phyloP scores from a whole-genome alignment of 1,140 invertebrate species.

The Aphaenogaster rudis region DNA sequence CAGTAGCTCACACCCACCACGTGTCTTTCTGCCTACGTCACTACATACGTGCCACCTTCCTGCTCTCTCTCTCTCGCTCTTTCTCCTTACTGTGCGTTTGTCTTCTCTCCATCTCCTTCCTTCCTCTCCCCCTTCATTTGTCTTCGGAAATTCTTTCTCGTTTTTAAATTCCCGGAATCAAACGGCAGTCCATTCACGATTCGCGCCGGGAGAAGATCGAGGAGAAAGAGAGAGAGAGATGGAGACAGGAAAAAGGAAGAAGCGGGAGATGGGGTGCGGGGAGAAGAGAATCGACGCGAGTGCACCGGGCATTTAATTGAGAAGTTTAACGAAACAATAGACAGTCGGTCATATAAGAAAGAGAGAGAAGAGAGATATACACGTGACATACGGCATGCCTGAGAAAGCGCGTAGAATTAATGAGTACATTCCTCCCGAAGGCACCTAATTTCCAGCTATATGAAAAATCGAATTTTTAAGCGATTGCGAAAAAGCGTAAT shows the following conservation, averaged over 20 bases:
- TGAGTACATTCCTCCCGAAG: not conserved
- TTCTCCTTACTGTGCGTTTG: not conserved
- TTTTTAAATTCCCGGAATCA: conserved; percentile 81
- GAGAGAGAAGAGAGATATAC: conserved; percentile 11
- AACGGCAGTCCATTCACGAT: conserved; percentile 75
- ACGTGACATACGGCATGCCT: conserved; percentile 38
- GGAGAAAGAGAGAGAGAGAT: not conserved
- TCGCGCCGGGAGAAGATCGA: not conserved
- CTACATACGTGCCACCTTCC: conserved; percentile 11
- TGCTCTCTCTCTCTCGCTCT: conserved; percentile 4
- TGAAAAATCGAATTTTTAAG: not conserved
- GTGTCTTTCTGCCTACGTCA: conserved; percentile 71
- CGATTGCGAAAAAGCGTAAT: not conserved
- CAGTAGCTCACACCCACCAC: conserved; percentile 77
- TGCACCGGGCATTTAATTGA: conserved; percentile 78
- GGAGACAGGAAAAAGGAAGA: conserved; percentile 56
- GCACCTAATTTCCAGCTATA: not conserved
- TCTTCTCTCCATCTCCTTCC: conserved; percentile 1
- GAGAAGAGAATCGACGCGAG: conserved; percentile 29
- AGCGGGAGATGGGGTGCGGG: not conserved
- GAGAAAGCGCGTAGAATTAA: conserved; percentile 7
- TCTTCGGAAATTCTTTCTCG: conserved; percentile 77
- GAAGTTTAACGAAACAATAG: conserved; percentile 71
- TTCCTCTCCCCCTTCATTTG: conserved; percentile 48
- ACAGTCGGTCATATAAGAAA: not conserved